A percentile compares a stretch with the other conserved stretches of the same genome.
Conservation (phyloP, 92 coral and sea anemone genomes). For the Actinostola sp. region DNA sequence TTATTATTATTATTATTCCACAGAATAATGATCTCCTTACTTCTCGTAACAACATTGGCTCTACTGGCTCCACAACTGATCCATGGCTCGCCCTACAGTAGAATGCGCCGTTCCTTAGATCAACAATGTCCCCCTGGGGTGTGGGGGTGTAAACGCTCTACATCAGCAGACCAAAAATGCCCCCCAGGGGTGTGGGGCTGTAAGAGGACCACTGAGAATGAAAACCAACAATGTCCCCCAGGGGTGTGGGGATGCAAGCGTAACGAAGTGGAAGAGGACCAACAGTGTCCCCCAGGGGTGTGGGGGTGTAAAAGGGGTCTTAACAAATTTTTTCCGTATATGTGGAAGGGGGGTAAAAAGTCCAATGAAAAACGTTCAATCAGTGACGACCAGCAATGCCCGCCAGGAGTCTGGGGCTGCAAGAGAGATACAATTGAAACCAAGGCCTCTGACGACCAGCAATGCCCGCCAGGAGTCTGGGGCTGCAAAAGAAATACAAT, state of each 20-base stretch:
- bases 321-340: conserved; percentile 4
- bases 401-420: conserved; percentile 78
- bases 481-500: conserved; percentile 58
- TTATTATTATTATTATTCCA: not conserved
- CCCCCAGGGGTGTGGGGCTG: conserved; percentile 68
- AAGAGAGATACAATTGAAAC: conserved; percentile 35
- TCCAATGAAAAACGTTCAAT: not conserved
- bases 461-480: conserved; percentile 77
- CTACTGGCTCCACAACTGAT: conserved; percentile 36
- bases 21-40: conserved; percentile 24
- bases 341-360: conserved; percentile 10
- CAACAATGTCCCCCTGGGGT: conserved; percentile 64
- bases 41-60: conserved; percentile 25
- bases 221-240: conserved; percentile 45
- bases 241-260: conserved; percentile 75
- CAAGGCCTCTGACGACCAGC: conserved; percentile 35
- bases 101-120: conserved; percentile 36
- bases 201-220: conserved; percentile 6
- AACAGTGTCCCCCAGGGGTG: conserved; percentile 64
- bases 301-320: conserved; percentile 68
- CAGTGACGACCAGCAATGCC: conserved; percentile 34
- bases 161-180: conserved; percentile 30
- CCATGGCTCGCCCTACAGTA: conserved; percentile 32
- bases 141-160: conserved; percentile 56
- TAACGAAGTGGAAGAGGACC: not conserved